These are phyloP conservation scores for Ophion costatus DNA, from an alignment of 2,888 invertebrate genomes.

Conservation along the genomic window DNA sequence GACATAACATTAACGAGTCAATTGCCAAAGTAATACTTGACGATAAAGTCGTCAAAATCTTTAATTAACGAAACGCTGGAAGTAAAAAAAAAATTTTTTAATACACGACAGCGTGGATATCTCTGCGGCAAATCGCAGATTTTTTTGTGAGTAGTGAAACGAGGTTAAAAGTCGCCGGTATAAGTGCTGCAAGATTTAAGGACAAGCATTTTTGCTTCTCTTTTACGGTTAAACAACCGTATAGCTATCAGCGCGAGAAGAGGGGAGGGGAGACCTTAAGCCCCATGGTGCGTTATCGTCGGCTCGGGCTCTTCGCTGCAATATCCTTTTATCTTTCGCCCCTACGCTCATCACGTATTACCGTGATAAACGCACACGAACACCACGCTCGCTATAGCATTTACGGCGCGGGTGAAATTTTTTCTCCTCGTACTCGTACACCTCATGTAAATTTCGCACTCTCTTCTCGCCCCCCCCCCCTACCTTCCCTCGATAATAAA, in stretches of 20 bases:
- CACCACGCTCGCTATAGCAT: neutral
- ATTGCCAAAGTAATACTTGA: neutral
- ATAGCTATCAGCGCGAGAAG: constrained; percentile 35
- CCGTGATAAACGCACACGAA: constrained; percentile 40
- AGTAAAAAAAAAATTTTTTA: no score
- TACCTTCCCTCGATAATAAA: constrained; percentile 9
- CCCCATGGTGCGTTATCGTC: constrained; percentile 49
- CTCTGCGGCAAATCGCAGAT: neutral
- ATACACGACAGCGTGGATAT: no score
- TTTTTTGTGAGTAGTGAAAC: neutral
- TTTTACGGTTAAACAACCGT: constrained; percentile 43
- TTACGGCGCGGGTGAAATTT: constrained; percentile 11
- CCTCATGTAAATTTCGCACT: constrained; percentile 22
- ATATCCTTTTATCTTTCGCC: constrained; percentile 61
- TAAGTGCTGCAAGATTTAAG: constrained; percentile 13
- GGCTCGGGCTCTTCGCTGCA: constrained; percentile 43
- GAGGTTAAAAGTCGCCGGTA: neutral
- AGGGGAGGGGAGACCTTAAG: constrained; percentile 16
- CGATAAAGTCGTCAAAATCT: neutral
- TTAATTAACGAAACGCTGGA: neutral
- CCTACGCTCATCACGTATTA: constrained; percentile 41
- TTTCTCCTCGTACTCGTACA: constrained; percentile 13
- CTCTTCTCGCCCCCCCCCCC: neutral
- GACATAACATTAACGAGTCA: neutral
- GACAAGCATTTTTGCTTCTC: constrained; percentile 27